Percentiles rank a stretch among this genome's conserved stretches.
These are phyloP conservation scores for human (Homo sapiens) DNA, from an alignment of 2,113 vertebrate species.

Conservation along the genomic window DNA sequence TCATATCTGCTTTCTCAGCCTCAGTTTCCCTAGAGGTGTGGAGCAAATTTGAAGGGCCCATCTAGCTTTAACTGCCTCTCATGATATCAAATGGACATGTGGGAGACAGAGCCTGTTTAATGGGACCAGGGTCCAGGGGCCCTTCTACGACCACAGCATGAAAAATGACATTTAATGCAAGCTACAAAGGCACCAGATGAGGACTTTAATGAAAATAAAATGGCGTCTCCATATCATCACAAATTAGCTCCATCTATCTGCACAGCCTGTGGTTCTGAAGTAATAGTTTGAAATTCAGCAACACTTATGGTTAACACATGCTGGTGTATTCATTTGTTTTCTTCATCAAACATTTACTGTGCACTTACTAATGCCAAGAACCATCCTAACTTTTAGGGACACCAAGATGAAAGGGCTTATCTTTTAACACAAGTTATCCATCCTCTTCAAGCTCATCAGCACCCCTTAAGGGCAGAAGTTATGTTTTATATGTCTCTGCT, in stretches of 20 bases:
- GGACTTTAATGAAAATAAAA: constrained; percentile 58
- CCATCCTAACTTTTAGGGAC: background rate
- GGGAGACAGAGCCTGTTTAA: constrained; percentile 13
- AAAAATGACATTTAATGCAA: constrained; percentile 21
- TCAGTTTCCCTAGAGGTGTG: background rate
- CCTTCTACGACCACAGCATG: constrained; percentile 54
- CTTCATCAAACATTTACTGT: constrained; percentile 44
- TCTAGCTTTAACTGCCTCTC: background rate
- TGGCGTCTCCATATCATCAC: constrained; percentile 4
- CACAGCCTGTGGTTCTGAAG: constrained; percentile 47
- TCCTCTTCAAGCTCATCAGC: background rate
- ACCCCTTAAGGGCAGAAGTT: background rate
- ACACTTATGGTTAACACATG: constrained; percentile 50
- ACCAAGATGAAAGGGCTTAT: background rate
- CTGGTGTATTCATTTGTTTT: background rate
- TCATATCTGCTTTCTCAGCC: background rate
- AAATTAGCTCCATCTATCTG: constrained; percentile 63
- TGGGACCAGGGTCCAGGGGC: background rate
- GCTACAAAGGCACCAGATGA: constrained; percentile 68
- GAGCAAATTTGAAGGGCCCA: background rate
- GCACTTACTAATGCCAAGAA: constrained; percentile 55
- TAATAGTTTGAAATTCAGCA: background rate
- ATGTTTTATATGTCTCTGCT: background rate
- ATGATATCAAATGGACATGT: background rate
- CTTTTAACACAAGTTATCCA: background rate